Conservation (phyloP, 2,888 invertebrate species). For the Hartigia nigra region DNA sequence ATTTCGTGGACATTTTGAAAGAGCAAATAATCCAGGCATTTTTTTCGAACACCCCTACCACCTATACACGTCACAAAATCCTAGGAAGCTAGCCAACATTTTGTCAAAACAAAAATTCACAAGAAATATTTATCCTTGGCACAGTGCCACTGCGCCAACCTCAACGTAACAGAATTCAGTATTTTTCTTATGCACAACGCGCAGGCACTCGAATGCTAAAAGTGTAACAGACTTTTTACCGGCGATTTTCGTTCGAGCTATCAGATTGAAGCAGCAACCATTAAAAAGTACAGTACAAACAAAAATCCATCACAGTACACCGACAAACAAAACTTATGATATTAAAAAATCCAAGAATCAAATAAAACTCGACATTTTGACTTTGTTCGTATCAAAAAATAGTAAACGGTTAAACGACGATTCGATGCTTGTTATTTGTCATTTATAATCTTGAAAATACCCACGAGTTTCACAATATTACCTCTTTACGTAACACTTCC, state of each 20-base stretch:
- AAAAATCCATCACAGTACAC: background rate
- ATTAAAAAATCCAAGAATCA: background rate
- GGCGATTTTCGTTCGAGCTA: background rate
- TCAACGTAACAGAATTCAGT: background rate
- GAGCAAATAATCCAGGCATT: background rate
- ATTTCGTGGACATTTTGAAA: background rate
- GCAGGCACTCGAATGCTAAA: background rate
- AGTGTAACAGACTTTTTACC: background rate
- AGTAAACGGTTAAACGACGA: background rate
- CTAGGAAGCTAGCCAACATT: background rate
- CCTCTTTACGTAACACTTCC: background rate
- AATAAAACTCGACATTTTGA: background rate
- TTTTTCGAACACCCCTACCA: background rate
- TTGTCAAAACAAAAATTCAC: background rate
- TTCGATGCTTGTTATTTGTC: background rate
- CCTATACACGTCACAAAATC: background rate
- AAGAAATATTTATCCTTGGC: background rate
- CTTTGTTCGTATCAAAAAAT: background rate
- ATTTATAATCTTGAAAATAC: background rate
- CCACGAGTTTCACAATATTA: background rate
- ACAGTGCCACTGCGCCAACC: background rate
- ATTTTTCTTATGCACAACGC: background rate
- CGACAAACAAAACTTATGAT: background rate
- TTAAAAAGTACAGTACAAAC: background rate
- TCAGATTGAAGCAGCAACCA: background rate